Evolutionary conservation across 2,888 invertebrate species (phyloP).

Genomic region (Cyclophora punctaria): DNA sequence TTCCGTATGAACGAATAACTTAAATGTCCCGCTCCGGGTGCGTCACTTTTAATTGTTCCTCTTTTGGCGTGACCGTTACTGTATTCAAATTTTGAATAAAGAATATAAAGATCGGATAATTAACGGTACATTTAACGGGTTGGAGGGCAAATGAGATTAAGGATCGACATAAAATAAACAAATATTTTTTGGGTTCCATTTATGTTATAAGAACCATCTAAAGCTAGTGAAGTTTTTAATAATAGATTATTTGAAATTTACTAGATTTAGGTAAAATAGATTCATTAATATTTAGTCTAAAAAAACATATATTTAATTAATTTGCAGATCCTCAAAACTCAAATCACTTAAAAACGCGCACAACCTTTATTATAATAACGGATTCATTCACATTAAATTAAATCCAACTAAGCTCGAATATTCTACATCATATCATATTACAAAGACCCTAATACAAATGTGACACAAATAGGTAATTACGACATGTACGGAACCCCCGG

Average conservation of each 20-base stretch:
- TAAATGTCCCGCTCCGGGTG: conserved; percentile 18
- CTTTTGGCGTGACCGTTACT: conserved; percentile 57
- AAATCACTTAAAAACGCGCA: too few species aligned
- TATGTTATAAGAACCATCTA: too few species aligned
- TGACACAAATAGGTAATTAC: conserved; percentile 13
- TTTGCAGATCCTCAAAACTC: too few species aligned
- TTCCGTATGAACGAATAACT: too few species aligned
- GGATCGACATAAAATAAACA: conserved; percentile 21
- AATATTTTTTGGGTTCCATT: conserved; percentile 6
- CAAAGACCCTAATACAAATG: conserved; percentile 4
- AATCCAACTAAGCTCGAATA: background rate
- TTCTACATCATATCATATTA: conserved; percentile 6
- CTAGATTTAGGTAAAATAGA: too few species aligned
- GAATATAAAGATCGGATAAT: conserved; percentile 57
- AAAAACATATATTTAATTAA: too few species aligned
- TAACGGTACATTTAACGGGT: conserved; percentile 69
- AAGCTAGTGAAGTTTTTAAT: too few species aligned
- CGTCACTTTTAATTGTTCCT: conserved; percentile 65
- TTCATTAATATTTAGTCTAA: too few species aligned
- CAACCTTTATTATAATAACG: too few species aligned
- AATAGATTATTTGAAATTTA: too few species aligned
- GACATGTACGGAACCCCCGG: conserved; percentile 35
- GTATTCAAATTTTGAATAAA: conserved; percentile 45
- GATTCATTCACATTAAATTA: background rate
- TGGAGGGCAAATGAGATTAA: conserved; percentile 43